These are phyloP conservation scores for Hyperopisus bebe DNA, from an alignment of 2,113 vertebrate species.

Conservation along the genomic window DNA sequence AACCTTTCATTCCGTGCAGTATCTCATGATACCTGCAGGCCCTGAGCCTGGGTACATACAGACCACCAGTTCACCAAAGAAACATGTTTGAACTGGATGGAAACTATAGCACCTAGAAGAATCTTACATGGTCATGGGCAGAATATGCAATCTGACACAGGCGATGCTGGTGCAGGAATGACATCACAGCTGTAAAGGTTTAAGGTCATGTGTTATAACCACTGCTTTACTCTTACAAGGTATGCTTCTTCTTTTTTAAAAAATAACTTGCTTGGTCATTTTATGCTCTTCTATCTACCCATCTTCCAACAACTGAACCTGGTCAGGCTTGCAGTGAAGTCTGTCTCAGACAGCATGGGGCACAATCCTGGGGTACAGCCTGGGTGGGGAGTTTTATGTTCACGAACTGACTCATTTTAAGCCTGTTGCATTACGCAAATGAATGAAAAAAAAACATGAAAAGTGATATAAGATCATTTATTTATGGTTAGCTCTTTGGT, in stretches of 20 bases:
- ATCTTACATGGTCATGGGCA: neutral
- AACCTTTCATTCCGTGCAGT: neutral
- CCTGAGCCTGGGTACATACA: neutral
- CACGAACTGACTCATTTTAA: neutral
- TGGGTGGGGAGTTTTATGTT: neutral
- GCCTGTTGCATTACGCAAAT: neutral
- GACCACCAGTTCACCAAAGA: neutral
- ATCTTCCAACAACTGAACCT: neutral
- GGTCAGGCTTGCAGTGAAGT: neutral
- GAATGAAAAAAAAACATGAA: neutral
- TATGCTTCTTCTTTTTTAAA: neutral
- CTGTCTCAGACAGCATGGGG: neutral
- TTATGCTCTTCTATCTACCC: neutral
- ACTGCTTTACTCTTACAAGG: neutral
- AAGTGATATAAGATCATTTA: neutral
- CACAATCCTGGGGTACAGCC: neutral
- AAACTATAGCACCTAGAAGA: neutral
- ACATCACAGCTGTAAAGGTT: neutral
- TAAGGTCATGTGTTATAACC: neutral
- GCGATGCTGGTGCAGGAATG: neutral
- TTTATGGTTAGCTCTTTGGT: neutral
- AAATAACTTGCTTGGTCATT: neutral
- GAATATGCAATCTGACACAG: neutral
- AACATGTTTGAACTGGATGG: neutral
- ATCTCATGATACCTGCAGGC: neutral